Base-by-base conservation (phyloP, 2,888 invertebrate genomes). In the Elysia crispata region DNA sequence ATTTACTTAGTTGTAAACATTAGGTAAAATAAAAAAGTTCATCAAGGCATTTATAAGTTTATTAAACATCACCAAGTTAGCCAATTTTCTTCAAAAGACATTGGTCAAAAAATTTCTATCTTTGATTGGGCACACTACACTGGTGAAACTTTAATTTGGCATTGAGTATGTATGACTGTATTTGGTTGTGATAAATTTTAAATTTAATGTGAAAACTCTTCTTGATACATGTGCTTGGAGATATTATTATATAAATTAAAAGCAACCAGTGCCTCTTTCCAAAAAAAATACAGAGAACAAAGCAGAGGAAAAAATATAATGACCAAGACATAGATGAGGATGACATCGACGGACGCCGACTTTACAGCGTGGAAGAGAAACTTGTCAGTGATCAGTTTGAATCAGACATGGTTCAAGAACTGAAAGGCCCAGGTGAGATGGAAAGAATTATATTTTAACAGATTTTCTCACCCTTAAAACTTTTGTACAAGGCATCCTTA, bases 341-440 rank as follows among this genome's bases (percentile, higher is more conserved):
- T 87, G 95, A 95, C 82, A 95, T 97, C 92, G 97, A 98, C 89
- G 96, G 96, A 20, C 95, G 95, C 73, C 94, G 97, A 77, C 95
- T 95, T 54, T 98, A 98, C 92, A 96, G 96, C 86, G 94, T 98
- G 73, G 97, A 97, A 89, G 98, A 98, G 90, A 98, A 98, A 93
- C 94, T 98, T 88, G 96, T 96, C 89, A 95, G 92, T 81, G 93
- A 95, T 18, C 94, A 95, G 86, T 98, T 97, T 91, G 95, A 88
- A 70, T 87, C 88, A n/a, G 94, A 95, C 83, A 95, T 97, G 88
- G 96, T 97, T 49, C 94, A 95, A 83, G 97, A 97, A 90, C 96
- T 98, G 96, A 95, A 95, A 87, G 98, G 98, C 28, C 92, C 95
- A 85, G 94, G 94, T 93, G 86, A 80, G 83, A 72, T 11, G 11